Base-by-base conservation (phyloP, 1,140 invertebrate species). In the Hylaeus volcanicus region DNA sequence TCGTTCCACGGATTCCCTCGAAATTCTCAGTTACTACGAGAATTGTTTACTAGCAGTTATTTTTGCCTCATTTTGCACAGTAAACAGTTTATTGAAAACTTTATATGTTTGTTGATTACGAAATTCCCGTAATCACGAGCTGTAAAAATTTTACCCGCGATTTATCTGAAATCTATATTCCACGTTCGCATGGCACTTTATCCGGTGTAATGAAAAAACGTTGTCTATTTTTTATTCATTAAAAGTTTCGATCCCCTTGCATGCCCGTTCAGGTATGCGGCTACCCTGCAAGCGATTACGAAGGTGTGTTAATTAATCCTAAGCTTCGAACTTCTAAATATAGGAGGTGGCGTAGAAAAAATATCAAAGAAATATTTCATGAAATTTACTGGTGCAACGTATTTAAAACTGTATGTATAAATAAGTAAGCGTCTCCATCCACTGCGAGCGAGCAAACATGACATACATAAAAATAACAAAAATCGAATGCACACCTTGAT, bases 261-360 rank as follows among this genome's bases (percentile, higher is more conserved):
- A 65, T 79, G 70, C 12, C 77, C 77, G 77, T 12, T 79, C 61
- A 79, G 26, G 51, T 79, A 79, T 79, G 70, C 69, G 60, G 51
- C 43, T 64, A 43, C 60, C 76, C n/a, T 73, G 69, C 51, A 51
- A 74, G 70, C 77, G 66, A 55, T 74, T 74, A 79, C 77, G 70
- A 79, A 65, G 68, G 77, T 79, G 77, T 66, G 71, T 65, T 74
- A 79, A 79, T 74, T 74, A 79, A 79, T 79, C 61, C 70, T 74
- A 66, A 58, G 70, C 77, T 74, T 79, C 56, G 70, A 74, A 45
- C 61, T 14, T 56, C 77, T 79, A 79, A 79, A 74, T 79, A 79
- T 79, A 74, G 61, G 11, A 41, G 12, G 51, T 11, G n/a, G 41
- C 58, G 14, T 39, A 14, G 56, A 78, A 71, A 26, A 53, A 78